These are phyloP conservation scores for Orius insidiosus DNA, from an alignment of 1,140 invertebrate genomes.

Conservation along the genomic window DNA sequence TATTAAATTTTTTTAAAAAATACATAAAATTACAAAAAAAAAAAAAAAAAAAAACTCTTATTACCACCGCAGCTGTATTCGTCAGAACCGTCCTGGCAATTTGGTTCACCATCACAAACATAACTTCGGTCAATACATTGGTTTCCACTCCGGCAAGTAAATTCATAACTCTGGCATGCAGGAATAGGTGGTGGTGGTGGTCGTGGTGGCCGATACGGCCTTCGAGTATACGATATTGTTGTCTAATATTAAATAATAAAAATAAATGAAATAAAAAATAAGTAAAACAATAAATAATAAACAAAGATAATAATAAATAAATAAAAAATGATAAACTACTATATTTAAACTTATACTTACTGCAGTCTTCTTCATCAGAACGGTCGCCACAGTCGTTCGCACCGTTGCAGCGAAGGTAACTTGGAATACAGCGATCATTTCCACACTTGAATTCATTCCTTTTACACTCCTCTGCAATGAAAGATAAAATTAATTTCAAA, in stretches of 20 bases:
- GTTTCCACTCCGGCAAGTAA: slow-evolving; percentile 28
- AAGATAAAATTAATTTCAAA: background rate
- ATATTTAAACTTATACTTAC: slow-evolving; percentile 12
- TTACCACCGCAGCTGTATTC: slow-evolving; percentile 28
- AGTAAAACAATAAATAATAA: no score
- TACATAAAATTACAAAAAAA: no score
- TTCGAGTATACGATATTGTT: no score
- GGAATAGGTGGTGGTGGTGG: no score
- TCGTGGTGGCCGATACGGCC: no score
- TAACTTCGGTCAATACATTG: slow-evolving; percentile 33
- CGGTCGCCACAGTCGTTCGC: slow-evolving; percentile 76
- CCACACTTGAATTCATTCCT: slow-evolving; percentile 29
- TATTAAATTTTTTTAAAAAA: no score
- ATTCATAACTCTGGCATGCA: slow-evolving; percentile 29
- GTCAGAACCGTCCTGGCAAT: slow-evolving; percentile 50
- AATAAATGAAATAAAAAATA: no score
- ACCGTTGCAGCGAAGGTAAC: slow-evolving; percentile 61
- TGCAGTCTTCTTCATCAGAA: slow-evolving; percentile 52
- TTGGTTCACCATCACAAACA: slow-evolving; percentile 40
- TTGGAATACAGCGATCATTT: slow-evolving; percentile 23
- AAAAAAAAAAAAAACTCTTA: no score
- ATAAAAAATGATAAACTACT: no score
- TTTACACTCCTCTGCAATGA: slow-evolving; percentile 17
- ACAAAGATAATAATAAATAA: no score
- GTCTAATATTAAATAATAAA: no score